Evolutionary conservation across 2,113 vertebrate species (phyloP).

Genomic region (Jaculus jaculus): DNA sequence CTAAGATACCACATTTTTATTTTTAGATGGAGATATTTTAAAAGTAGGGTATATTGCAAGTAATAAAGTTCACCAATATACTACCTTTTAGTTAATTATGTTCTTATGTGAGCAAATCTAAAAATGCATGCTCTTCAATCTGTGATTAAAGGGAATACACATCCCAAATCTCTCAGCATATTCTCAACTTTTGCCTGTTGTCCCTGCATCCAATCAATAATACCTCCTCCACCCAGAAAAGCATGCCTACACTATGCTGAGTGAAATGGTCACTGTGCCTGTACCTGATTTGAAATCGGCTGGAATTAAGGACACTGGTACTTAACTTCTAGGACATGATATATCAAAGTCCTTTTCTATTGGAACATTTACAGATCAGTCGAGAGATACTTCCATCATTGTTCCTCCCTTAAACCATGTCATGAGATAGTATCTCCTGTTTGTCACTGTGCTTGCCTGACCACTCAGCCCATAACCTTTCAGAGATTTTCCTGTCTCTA

Average conservation of each 20-base stretch:
- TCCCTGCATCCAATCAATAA: neutral
- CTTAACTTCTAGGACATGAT: constrained; percentile 17
- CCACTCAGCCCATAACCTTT: no score
- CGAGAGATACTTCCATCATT: neutral
- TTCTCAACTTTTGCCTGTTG: neutral
- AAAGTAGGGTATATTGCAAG: neutral
- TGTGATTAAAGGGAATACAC: neutral
- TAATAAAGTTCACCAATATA: neutral
- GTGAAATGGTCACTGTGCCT: neutral
- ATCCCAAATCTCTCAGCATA: neutral
- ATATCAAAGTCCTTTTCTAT: neutral
- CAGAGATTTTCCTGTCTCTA: no score
- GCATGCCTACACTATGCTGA: neutral
- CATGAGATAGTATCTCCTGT: neutral
- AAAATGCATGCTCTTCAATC: neutral
- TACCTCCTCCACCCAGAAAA: neutral
- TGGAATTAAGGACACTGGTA: constrained; percentile 7
- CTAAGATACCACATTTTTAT: neutral
- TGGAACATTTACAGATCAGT: neutral
- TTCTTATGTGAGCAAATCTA: neutral
- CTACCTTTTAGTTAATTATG: neutral
- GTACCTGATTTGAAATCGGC: constrained; percentile 20
- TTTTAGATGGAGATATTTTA: neutral
- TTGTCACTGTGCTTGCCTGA: no score
- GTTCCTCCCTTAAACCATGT: constrained; percentile 10